phyloP scores from a whole-genome alignment of 2,113 vertebrate species.

The Pelvicachromis taeniatus region DNA sequence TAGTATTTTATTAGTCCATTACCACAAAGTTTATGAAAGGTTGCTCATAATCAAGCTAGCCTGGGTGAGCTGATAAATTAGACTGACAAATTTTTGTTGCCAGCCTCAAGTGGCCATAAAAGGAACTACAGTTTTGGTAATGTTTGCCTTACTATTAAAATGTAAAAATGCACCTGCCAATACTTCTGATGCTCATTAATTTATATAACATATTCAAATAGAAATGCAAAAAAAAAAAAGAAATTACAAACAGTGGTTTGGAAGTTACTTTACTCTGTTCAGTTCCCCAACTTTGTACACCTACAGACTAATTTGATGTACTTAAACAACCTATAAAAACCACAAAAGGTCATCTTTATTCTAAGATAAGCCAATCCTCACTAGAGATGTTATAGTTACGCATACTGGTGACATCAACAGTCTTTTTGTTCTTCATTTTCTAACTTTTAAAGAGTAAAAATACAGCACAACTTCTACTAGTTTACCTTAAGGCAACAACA shows the following conservation, averaged over 20 bases:
- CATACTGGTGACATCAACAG: background rate
- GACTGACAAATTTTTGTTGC: background rate
- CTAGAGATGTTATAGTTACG: background rate
- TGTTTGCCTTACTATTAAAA: background rate
- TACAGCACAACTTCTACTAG: background rate
- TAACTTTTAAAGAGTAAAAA: background rate
- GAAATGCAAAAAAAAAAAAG: background rate
- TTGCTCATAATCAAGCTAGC: background rate
- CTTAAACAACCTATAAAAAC: background rate
- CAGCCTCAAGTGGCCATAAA: background rate
- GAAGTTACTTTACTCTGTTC: background rate
- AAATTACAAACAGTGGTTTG: background rate
- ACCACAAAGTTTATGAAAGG: background rate
- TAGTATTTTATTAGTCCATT: background rate
- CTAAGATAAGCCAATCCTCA: background rate
- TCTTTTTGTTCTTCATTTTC: background rate
- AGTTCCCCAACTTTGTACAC: background rate
- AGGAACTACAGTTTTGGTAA: background rate
- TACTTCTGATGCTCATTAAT: background rate
- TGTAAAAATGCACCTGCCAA: background rate
- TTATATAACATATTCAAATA: background rate
- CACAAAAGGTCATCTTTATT: background rate
- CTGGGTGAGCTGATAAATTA: background rate
- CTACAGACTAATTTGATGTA: background rate
- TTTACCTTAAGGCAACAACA: background rate